Percentiles rank a stretch among this genome's conserved stretches.
These are phyloP conservation scores for Cecidostiba fungosa DNA, from an alignment of 2,888 invertebrate genomes.

Conservation along the genomic window DNA sequence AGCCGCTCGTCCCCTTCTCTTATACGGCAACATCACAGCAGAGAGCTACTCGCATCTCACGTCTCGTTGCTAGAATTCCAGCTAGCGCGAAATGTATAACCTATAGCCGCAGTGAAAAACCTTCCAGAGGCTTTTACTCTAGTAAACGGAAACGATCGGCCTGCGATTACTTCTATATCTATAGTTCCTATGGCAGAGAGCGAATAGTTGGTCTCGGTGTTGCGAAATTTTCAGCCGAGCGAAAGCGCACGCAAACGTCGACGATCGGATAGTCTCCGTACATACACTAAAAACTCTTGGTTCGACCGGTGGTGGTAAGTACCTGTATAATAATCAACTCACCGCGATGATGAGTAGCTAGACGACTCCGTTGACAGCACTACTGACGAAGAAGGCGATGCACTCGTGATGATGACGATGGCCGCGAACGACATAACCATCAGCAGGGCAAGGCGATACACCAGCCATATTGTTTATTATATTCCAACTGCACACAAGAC, in stretches of 20 bases:
- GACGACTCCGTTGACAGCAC: neutral
- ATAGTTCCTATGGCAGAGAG: neutral
- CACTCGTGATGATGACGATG: neutral
- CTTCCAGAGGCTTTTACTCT: neutral
- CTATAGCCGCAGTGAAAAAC: neutral
- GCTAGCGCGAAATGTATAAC: slow-evolving; percentile 9
- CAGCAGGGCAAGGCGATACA: neutral
- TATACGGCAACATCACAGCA: neutral
- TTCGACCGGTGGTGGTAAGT: neutral
- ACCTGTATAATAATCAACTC: neutral
- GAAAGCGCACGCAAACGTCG: slow-evolving; percentile 2
- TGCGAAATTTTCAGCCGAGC: slow-evolving; percentile 5
- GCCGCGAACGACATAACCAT: slow-evolving; percentile 30
- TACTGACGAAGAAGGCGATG: neutral
- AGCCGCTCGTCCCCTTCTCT: slow-evolving; percentile 10
- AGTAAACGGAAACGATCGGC: neutral
- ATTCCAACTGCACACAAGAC: neutral
- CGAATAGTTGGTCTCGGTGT: neutral
- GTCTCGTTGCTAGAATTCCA: neutral
- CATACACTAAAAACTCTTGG: neutral
- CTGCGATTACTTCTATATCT: neutral
- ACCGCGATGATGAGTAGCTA: slow-evolving; percentile 26
- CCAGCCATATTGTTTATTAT: slow-evolving; percentile 59
- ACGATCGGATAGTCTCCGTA: neutral
- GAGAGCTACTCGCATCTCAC: neutral